Evolutionary conservation across 2,888 invertebrate species (phyloP).

Genomic region (Falcaria lacertinaria): DNA sequence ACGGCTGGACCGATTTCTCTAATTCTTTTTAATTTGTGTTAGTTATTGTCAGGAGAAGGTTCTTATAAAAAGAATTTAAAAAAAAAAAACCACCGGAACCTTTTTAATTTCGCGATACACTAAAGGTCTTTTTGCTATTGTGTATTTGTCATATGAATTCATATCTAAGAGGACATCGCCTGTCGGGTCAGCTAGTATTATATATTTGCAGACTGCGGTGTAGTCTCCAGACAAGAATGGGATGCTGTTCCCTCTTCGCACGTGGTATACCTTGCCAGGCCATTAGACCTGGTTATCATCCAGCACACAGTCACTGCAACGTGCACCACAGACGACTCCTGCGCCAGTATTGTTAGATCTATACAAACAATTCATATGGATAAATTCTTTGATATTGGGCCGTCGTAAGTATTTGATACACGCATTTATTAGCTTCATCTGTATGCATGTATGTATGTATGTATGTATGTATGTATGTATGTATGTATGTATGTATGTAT

Average conservation of each 20-base stretch:
- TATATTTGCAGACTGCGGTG: conserved; percentile 36
- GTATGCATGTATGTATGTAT: background rate
- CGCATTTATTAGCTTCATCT: background rate
- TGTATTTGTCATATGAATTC: too few species aligned
- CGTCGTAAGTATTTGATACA: conserved; percentile 62
- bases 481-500: too few species aligned
- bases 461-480: too few species aligned
- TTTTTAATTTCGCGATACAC: too few species aligned
- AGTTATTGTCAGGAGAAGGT: too few species aligned
- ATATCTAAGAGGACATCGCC: too few species aligned
- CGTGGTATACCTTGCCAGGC: conserved; percentile 75
- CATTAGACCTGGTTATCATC: conserved; percentile 75
- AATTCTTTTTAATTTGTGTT: too few species aligned
- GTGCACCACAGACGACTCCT: conserved; percentile 60
- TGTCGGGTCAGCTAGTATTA: too few species aligned
- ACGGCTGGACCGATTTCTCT: too few species aligned
- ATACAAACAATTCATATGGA: conserved; percentile 77
- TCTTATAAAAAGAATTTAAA: too few species aligned
- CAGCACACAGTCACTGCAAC: conserved; percentile 76
- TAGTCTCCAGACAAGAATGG: conserved; percentile 78
- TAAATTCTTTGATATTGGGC: conserved; percentile 71
- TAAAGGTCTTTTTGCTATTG: too few species aligned
- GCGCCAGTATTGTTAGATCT: conserved; percentile 58
- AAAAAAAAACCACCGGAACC: too few species aligned
- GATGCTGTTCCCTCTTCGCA: conserved; percentile 56